phyloP scores from a whole-genome alignment of 2,797 vertebrate genomes.

The Gouania willdenowi region DNA sequence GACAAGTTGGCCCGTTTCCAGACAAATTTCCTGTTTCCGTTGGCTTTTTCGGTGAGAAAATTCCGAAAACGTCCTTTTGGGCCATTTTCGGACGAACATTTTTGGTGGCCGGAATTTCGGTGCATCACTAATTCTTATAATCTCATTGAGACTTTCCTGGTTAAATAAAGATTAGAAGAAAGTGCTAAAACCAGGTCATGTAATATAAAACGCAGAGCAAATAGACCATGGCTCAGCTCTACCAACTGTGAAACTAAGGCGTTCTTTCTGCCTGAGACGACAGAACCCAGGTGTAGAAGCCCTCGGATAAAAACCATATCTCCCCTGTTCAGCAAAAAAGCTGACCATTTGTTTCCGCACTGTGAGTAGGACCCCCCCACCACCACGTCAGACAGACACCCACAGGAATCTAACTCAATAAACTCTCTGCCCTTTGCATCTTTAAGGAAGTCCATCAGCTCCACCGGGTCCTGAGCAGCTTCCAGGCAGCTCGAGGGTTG shows the following conservation, averaged over 20 bases:
- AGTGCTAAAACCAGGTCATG: constrained; percentile 46
- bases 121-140: too few species aligned
- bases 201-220: constrained; percentile 32
- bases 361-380: constrained; percentile 37
- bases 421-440: constrained; percentile 63
- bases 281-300: constrained; percentile 43
- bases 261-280: constrained; percentile 32
- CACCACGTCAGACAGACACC: constrained; percentile 54
- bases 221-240: constrained; percentile 29
- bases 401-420: constrained; percentile 66
- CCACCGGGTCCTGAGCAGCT: constrained; percentile 46
- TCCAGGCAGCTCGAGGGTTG: constrained; percentile 44
- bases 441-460: constrained; percentile 68
- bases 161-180: too few species aligned
- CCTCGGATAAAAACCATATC: constrained; percentile 34
- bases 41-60: too few species aligned
- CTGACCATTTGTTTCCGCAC: constrained; percentile 13
- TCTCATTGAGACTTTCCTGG: too few species aligned
- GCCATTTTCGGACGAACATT: too few species aligned
- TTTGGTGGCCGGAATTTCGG: too few species aligned
- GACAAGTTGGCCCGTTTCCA: too few species aligned
- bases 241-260: constrained; percentile 55
- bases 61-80: too few species aligned
- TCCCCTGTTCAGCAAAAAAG: constrained; percentile 17
- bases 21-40: too few species aligned